phyloP scores from a whole-genome alignment of 2,797 vertebrate genomes.

The Sciaenops ocellatus region DNA sequence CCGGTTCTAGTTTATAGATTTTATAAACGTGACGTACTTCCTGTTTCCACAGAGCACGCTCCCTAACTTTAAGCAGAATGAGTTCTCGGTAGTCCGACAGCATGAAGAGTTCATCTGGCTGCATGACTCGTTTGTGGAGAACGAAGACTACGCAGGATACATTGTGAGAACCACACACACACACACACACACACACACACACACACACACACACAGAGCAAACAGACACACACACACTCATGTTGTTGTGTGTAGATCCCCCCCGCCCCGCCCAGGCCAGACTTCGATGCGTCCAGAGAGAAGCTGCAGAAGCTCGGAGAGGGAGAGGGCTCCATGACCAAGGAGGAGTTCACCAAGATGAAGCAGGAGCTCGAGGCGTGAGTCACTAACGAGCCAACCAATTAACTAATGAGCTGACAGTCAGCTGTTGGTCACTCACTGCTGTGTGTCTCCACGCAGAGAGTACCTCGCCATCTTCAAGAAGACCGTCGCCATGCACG shows the following conservation, averaged over 20 bases:
- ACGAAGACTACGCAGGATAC: slow-evolving; percentile 98
- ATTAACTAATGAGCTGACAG: too few relatives aligned
- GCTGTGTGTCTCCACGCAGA: slow-evolving; percentile 77
- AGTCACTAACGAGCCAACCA: slow-evolving; percentile 70
- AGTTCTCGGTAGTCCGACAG: slow-evolving; percentile 98
- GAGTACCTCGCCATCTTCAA: slow-evolving; percentile 99
- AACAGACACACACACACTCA: neutral
- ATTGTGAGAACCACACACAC: slow-evolving; percentile 87
- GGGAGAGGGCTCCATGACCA: slow-evolving; percentile 99
- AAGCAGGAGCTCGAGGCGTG: slow-evolving; percentile 99
- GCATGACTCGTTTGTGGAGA: slow-evolving; percentile 98
- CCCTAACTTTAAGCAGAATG: slow-evolving; percentile 98
- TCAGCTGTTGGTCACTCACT: neutral
- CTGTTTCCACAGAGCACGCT: slow-evolving; percentile 91
- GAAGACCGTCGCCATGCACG: slow-evolving; percentile 99
- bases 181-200: neutral
- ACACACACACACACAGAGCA: neutral
- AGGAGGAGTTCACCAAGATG: slow-evolving; percentile 99
- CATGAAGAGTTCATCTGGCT: slow-evolving; percentile 99
- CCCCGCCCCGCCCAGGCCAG: slow-evolving; percentile 95
- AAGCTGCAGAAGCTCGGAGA: slow-evolving; percentile 98
- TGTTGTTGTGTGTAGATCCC: slow-evolving; percentile 88
- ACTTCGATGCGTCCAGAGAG: slow-evolving; percentile 98
- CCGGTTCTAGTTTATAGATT: too few relatives aligned
- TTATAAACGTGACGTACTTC: neutral